phyloP scores from a whole-genome alignment of 2,113 vertebrate genomes.

The pig (Sus scrofa) region DNA sequence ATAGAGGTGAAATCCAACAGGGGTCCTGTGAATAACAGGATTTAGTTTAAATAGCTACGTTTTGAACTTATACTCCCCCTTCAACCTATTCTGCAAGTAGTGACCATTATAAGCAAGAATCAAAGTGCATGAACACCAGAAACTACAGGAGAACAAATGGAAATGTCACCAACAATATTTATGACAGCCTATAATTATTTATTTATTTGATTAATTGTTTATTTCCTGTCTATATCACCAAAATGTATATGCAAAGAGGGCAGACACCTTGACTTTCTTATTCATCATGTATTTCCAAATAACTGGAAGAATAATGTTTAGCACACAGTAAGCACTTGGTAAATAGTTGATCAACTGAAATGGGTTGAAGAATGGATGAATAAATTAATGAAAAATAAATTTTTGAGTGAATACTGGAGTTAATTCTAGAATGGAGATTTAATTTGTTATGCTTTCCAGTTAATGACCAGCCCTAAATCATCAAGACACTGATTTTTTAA shows the following conservation, averaged over 20 bases:
- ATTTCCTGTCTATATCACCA: neutral
- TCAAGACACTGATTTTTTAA: neutral
- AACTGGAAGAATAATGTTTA: neutral
- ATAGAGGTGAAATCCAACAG: neutral
- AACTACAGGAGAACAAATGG: neutral
- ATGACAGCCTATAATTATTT: neutral
- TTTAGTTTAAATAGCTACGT: neutral
- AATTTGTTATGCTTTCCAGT: neutral
- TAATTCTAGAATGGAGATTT: neutral
- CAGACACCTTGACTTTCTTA: neutral
- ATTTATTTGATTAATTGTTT: slow-evolving; percentile 6
- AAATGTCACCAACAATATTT: neutral
- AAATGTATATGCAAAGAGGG: neutral
- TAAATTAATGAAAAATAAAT: neutral
- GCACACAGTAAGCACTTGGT: neutral
- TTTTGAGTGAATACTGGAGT: neutral
- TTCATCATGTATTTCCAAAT: neutral
- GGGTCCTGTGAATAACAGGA: neutral
- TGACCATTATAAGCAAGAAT: neutral
- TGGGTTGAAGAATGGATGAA: neutral
- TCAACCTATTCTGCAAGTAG: neutral
- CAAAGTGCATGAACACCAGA: neutral
- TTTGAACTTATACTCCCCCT: neutral
- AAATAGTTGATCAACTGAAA: neutral
- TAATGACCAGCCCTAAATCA: neutral